phyloP scores from a whole-genome alignment of 2,888 invertebrate genomes.

The Beris chalybata region DNA sequence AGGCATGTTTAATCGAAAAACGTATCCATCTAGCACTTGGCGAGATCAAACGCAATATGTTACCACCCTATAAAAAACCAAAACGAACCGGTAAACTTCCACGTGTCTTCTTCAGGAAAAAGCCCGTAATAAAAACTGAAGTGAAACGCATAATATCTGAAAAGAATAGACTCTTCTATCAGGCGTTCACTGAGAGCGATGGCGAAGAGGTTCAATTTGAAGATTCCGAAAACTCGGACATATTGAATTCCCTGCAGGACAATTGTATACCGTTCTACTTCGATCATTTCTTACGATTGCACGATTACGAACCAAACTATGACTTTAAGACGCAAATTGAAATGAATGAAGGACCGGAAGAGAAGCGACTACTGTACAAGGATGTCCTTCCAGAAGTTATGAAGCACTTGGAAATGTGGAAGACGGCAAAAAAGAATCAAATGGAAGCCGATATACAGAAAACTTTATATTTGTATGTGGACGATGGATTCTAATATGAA shows the following conservation, averaged over 20 bases:
- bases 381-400: slow-evolving; percentile 46
- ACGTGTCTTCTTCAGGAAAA: slow-evolving; percentile 44
- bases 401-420: slow-evolving; percentile 47
- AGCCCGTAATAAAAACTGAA: slow-evolving; percentile 37
- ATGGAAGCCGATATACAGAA: slow-evolving; percentile 53
- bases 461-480: slow-evolving; percentile 50
- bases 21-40: slow-evolving; percentile 51
- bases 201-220: slow-evolving; percentile 32
- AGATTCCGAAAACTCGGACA: slow-evolving; percentile 43
- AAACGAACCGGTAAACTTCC: slow-evolving; percentile 46
- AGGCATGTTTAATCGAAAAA: slow-evolving; percentile 49
- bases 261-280: slow-evolving; percentile 54
- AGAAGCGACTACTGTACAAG: slow-evolving; percentile 43
- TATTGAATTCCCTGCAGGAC: slow-evolving; percentile 48
- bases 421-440: slow-evolving; percentile 43
- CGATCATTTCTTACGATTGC: slow-evolving; percentile 52
- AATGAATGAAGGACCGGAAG: slow-evolving; percentile 49
- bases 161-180: slow-evolving; percentile 48
- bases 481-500: not conserved
- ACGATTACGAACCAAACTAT: slow-evolving; percentile 53
- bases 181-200: slow-evolving; percentile 49
- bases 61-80: slow-evolving; percentile 47
- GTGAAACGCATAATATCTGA: slow-evolving; percentile 44
- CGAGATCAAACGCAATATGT: slow-evolving; percentile 49
- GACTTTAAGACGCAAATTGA: slow-evolving; percentile 53